Evolutionary conservation across 2,888 invertebrate genomes (phyloP).

Genomic region (Athalia rosae): DNA sequence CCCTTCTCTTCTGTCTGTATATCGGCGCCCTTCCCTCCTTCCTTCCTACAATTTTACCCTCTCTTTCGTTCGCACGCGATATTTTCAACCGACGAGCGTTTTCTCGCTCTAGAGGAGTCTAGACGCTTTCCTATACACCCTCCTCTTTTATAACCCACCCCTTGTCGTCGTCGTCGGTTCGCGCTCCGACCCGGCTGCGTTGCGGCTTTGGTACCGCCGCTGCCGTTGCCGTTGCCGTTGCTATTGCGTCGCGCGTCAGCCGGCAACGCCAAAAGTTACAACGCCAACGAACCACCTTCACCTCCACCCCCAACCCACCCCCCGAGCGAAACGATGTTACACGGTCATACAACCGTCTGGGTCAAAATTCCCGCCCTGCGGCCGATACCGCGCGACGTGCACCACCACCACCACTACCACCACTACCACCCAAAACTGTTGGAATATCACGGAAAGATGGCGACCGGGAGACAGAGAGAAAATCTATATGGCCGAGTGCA

Average conservation of each 20-base stretch:
- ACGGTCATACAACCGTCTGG: constrained; percentile 49
- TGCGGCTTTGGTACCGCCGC: constrained; percentile 24
- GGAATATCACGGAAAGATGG: too few relatives aligned
- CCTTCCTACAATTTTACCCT: background rate
- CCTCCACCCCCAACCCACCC: too few relatives aligned
- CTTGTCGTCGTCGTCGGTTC: too few relatives aligned
- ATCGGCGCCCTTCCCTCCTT: constrained; percentile 46
- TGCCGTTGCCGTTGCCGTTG: constrained; percentile 45
- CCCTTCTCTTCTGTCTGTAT: constrained; percentile 45
- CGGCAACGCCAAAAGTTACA: background rate
- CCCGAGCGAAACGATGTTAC: constrained; percentile 41
- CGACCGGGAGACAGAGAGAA: too few relatives aligned
- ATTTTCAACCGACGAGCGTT: constrained; percentile 18
- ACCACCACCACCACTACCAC: too few relatives aligned
- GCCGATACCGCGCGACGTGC: background rate
- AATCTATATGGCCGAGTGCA: too few relatives aligned
- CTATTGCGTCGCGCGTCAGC: constrained; percentile 53
- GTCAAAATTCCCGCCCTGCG: constrained; percentile 35
- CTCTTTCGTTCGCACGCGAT: constrained; percentile 13
- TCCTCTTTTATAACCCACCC: constrained; percentile 44
- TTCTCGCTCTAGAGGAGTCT: constrained; percentile 55
- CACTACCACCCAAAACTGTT: too few relatives aligned
- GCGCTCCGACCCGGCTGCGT: too few relatives aligned
- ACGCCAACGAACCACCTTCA: too few relatives aligned
- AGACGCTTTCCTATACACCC: constrained; percentile 58